A percentile compares a stretch with the other conserved stretches of the same genome.
Conservation (phyloP, 64 coral and sea anemone genomes). For the Porites lutea region DNA sequence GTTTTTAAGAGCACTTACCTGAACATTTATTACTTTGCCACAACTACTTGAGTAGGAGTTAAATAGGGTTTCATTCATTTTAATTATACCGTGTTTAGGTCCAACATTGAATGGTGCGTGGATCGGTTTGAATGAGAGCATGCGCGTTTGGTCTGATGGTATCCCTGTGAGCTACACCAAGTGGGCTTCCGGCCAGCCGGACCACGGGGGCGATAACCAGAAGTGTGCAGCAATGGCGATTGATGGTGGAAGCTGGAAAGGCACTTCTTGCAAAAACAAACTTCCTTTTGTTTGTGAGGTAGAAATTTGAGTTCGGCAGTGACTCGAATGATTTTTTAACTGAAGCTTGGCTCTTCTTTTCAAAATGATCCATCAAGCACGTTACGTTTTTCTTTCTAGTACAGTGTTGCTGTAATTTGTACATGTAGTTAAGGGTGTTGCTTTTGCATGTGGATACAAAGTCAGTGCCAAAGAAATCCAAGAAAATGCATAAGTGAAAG, state of each 20-base stretch:
- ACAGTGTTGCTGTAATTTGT: no score
- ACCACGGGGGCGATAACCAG: not conserved
- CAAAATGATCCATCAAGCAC: no score
- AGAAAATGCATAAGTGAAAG: no score
- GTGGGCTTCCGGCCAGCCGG: not conserved
- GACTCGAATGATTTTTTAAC: not conserved
- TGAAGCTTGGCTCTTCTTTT: not conserved
- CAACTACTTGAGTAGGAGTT: no score
- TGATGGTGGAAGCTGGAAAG: not conserved
- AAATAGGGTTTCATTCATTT: not conserved
- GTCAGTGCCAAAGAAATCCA: no score
- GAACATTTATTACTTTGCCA: no score
- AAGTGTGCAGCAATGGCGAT: not conserved
- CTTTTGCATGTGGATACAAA: no score
- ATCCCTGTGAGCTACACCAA: slow-evolving; percentile 27
- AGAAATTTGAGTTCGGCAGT: not conserved
- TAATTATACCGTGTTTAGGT: not conserved
- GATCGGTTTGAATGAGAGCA: slow-evolving; percentile 53
- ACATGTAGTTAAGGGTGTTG: no score
- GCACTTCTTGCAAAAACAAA: not conserved
- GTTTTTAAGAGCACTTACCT: no score
- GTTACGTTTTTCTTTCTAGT: no score
- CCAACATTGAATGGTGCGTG: not conserved
- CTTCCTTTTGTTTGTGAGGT: slow-evolving; percentile 10
- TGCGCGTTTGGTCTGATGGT: slow-evolving; percentile 15